Conservation (phyloP, 2,113 vertebrate species). For the Australoheros scitulus region DNA sequence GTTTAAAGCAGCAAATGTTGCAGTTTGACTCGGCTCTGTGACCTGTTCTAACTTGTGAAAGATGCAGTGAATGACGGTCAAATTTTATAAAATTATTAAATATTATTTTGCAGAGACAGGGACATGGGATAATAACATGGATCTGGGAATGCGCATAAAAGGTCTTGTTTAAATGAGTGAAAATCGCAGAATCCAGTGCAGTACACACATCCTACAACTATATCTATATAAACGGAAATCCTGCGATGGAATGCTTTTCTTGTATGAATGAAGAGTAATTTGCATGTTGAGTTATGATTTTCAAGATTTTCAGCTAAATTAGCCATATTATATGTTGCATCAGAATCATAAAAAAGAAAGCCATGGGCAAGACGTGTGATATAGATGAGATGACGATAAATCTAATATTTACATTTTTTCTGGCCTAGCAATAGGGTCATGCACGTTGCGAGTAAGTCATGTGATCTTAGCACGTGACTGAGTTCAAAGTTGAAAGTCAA, state of each 20-base stretch:
- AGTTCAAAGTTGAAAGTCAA: constrained; percentile 78
- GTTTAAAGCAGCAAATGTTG: no score
- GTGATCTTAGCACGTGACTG: constrained; percentile 63
- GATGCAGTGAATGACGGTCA: neutral
- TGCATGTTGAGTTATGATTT: neutral
- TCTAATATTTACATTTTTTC: neutral
- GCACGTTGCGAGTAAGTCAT: constrained; percentile 11
- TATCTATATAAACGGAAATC: neutral
- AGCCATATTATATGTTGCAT: neutral
- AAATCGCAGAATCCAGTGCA: neutral
- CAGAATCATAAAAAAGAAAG: neutral
- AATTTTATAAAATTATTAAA: neutral
- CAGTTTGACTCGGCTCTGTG: no score
- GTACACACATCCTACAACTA: no score
- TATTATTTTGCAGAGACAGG: neutral
- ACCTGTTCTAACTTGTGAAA: neutral
- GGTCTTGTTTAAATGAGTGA: neutral
- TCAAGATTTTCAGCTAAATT: neutral
- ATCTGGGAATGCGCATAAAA: neutral
- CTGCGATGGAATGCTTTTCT: neutral
- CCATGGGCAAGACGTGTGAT: neutral
- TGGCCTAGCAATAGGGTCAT: no score
- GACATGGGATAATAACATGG: neutral
- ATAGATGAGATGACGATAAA: neutral
- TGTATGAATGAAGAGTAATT: neutral